Evolutionary conservation across 2,113 vertebrate species (phyloP).

Genomic region (Amblyopsis rosae): DNA sequence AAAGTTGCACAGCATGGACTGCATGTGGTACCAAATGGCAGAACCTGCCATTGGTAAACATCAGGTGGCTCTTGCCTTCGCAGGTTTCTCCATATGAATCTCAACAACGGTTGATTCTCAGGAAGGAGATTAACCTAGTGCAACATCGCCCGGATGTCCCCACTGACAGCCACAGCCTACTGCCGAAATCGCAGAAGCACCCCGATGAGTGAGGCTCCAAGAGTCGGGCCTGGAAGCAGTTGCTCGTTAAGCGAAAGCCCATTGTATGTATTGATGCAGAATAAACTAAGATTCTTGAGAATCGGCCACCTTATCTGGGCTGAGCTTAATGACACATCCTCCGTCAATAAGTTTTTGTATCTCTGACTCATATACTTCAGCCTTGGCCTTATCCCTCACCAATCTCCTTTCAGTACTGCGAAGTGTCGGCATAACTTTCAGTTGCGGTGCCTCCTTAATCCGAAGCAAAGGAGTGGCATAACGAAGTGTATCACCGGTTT

Average conservation of each 20-base stretch:
- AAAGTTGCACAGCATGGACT: constrained; percentile 15
- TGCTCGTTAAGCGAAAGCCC: not conserved
- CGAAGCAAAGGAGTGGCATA: not conserved
- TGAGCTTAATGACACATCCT: not conserved
- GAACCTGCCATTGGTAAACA: constrained; percentile 15
- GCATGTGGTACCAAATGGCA: constrained; percentile 4
- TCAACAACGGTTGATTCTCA: not conserved
- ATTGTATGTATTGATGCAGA: not conserved
- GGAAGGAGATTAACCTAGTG: constrained; percentile 5
- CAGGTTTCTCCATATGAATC: constrained; percentile 3
- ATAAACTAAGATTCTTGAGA: not conserved
- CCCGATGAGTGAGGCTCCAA: not conserved
- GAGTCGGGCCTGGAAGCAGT: not conserved
- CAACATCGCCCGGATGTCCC: constrained; percentile 12
- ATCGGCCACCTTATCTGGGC: not conserved
- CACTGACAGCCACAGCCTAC: not conserved
- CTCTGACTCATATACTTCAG: not conserved
- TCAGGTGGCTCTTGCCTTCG: not conserved
- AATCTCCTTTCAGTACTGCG: not conserved
- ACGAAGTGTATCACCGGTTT: not conserved
- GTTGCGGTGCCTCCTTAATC: not conserved
- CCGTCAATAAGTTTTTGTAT: constrained; percentile 1
- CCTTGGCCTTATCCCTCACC: not conserved
- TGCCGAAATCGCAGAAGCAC: not conserved
- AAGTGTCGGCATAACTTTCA: not conserved